phyloP scores from a whole-genome alignment of 2,113 vertebrate species.

The Xyliphius kryptos region DNA sequence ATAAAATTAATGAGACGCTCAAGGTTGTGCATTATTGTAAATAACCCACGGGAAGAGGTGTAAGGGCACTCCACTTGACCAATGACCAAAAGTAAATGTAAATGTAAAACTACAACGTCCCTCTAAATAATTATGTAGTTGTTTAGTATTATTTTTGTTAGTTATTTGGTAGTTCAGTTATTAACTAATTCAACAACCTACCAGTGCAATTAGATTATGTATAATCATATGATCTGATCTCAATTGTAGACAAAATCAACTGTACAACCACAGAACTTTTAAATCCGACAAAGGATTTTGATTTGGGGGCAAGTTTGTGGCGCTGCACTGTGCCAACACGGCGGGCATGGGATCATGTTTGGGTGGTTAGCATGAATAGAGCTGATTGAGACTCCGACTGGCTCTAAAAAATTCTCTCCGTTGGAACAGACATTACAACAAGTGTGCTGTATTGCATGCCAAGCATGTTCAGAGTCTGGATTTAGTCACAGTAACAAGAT shows the following conservation, averaged over 20 bases:
- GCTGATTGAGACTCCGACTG: not conserved
- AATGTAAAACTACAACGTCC: no score
- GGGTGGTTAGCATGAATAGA: not conserved
- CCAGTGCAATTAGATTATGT: no score
- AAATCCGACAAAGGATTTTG: not conserved
- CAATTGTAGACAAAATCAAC: not conserved
- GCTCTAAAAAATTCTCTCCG: not conserved
- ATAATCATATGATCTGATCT: not conserved
- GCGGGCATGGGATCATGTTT: not conserved
- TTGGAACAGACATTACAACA: not conserved
- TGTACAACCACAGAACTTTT: not conserved
- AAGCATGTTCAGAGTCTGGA: not conserved
- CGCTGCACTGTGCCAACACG: not conserved
- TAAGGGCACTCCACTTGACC: no score
- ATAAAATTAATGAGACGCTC: no score
- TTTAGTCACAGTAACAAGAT: not conserved
- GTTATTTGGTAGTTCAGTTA: no score
- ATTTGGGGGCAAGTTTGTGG: not conserved
- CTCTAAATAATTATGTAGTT: no score
- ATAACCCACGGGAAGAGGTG: no score
- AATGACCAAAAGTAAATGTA: no score
- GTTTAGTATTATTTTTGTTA: no score
- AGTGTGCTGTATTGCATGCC: not conserved
- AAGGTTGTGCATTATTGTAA: no score
- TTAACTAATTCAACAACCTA: no score